A percentile compares a stretch with the other conserved stretches of the same genome.
These are phyloP conservation scores for Omphaloscelis lunosa DNA, from an alignment of 2,888 invertebrate genomes.

Conservation along the genomic window DNA sequence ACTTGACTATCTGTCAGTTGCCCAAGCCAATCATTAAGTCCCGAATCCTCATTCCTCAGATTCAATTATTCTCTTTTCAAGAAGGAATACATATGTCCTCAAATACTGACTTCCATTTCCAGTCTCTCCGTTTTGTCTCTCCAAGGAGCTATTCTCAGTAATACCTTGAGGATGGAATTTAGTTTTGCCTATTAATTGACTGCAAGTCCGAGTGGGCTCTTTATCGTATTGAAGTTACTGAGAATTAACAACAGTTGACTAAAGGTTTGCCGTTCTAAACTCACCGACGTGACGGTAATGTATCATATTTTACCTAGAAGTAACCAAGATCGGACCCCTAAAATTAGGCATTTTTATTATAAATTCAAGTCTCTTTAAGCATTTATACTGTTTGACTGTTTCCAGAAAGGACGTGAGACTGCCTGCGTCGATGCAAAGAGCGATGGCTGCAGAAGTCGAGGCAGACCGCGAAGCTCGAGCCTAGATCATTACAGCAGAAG, in stretches of 20 bases:
- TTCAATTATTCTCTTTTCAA: constrained; percentile 52
- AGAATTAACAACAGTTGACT: constrained; percentile 14
- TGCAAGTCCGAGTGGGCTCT: constrained; percentile 3
- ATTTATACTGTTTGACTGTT: constrained; percentile 27
- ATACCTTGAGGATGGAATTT: constrained; percentile 22
- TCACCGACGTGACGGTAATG: constrained; percentile 35
- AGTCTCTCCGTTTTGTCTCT: constrained; percentile 55
- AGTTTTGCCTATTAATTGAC: neutral
- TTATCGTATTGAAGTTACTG: constrained; percentile 6
- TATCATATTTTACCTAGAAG: constrained; percentile 10
- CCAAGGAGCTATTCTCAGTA: constrained; percentile 51
- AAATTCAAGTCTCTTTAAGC: neutral
- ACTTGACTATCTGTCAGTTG: neutral
- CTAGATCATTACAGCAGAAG: constrained; percentile 93
- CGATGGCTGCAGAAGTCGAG: constrained; percentile 93
- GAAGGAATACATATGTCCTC: constrained; percentile 64
- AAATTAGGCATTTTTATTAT: neutral
- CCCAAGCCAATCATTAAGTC: constrained; percentile 15
- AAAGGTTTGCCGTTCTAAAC: constrained; percentile 26
- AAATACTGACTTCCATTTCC: constrained; percentile 63
- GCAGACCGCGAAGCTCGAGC: constrained; percentile 93
- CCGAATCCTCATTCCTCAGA: constrained; percentile 19
- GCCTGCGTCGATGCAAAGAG: constrained; percentile 91
- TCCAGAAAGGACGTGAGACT: constrained; percentile 87
- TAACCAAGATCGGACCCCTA: neutral